Evolutionary conservation across 2,888 invertebrate genomes (phyloP).

Genomic region (Helobdella robusta): DNA sequence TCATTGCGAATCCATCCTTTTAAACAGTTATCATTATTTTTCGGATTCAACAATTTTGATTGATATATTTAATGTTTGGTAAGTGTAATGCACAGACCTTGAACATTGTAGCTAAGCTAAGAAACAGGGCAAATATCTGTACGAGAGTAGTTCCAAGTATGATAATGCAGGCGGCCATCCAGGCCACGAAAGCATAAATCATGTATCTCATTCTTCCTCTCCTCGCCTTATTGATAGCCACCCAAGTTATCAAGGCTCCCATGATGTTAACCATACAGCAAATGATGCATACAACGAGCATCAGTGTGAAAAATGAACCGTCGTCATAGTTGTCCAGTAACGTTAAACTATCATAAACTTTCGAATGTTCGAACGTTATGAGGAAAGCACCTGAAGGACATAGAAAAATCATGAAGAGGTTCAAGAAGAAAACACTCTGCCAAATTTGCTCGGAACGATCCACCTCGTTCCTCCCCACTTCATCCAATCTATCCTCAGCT

Average conservation of each 20-base stretch:
- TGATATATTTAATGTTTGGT: conserved; percentile 21
- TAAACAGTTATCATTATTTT: too few species aligned
- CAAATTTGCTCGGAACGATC: too few species aligned
- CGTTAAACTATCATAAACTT: neutral
- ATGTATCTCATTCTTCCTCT: conserved; percentile 23
- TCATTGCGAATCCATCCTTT: conserved; percentile 12
- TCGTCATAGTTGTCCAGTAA: conserved; percentile 17
- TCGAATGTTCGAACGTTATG: neutral
- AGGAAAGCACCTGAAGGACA: neutral
- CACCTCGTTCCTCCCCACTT: too few species aligned
- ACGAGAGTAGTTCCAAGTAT: neutral
- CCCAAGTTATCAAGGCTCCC: conserved; percentile 4
- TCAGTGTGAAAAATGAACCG: neutral
- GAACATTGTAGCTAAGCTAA: neutral
- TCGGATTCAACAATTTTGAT: conserved; percentile 18
- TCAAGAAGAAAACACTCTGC: neutral
- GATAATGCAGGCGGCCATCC: neutral
- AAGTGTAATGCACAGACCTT: too few species aligned
- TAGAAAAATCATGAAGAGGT: neutral
- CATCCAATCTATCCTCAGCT: too few species aligned
- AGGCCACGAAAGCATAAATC: conserved; percentile 18
- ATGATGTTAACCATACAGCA: conserved; percentile 1
- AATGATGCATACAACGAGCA: neutral
- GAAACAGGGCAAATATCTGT: neutral
- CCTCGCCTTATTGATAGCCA: conserved; percentile 6